Conservation (phyloP, 2,113 vertebrate genomes). For the Apus apus region DNA sequence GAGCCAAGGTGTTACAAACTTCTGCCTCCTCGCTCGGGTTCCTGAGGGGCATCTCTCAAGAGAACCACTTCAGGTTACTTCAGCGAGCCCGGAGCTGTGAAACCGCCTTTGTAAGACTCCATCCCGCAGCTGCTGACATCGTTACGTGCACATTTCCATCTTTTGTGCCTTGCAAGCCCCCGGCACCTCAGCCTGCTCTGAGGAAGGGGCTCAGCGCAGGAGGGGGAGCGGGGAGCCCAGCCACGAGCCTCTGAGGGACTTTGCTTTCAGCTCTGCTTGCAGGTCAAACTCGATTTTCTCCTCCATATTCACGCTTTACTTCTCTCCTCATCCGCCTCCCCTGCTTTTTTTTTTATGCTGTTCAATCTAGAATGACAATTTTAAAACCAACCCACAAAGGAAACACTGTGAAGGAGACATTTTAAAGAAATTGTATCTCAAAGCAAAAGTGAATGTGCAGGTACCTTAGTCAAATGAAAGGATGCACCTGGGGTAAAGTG, state of each 20-base stretch:
- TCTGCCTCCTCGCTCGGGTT: neutral
- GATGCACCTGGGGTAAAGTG: neutral
- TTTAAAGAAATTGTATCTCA: neutral
- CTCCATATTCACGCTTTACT: slow-evolving; percentile 38
- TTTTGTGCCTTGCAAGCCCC: neutral
- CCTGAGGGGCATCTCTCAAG: neutral
- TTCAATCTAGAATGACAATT: slow-evolving; percentile 30
- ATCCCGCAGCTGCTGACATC: neutral
- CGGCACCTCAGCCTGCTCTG: neutral
- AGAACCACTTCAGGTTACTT: neutral
- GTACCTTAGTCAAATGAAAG: neutral
- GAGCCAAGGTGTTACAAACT: neutral
- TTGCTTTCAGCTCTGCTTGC: neutral
- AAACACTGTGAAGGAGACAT: slow-evolving; percentile 5
- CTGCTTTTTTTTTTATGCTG: slow-evolving; percentile 22
- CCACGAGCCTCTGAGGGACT: neutral
- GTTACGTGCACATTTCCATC: neutral
- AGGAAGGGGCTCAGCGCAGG: neutral
- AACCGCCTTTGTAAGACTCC: neutral
- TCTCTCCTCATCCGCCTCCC: slow-evolving; percentile 37
- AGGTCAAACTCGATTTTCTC: slow-evolving; percentile 11
- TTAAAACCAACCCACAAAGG: slow-evolving; percentile 41
- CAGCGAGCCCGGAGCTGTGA: neutral
- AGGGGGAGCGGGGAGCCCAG: neutral
- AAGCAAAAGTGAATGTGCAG: neutral